A percentile compares a stretch with the other conserved stretches of the same genome.
phyloP scores from a whole-genome alignment of 2,113 vertebrate genomes.

The Oryzias woworae region DNA sequence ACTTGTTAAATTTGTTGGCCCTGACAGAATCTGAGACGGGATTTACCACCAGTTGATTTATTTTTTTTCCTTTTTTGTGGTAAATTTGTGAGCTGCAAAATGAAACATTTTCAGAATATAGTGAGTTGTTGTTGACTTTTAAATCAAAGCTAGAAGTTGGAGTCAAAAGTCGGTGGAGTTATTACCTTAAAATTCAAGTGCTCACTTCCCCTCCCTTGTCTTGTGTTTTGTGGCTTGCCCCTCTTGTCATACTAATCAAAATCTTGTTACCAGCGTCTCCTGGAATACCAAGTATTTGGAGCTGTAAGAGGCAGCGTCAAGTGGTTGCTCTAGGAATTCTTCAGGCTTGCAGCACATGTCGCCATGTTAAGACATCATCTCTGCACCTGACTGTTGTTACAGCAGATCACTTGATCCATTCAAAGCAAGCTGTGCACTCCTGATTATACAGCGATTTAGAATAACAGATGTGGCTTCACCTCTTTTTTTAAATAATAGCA shows the following conservation, averaged over 20 bases:
- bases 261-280: slow-evolving; percentile 43
- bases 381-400: slow-evolving; percentile 23
- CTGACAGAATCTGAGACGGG: too few species aligned
- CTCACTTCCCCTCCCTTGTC: slow-evolving; percentile 9
- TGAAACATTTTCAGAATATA: slow-evolving; percentile 21
- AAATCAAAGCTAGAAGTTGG: slow-evolving; percentile 29
- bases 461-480: slow-evolving; percentile 21
- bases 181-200: slow-evolving; percentile 50
- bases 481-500: slow-evolving; percentile 20
- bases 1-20: too few species aligned
- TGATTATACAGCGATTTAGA: slow-evolving; percentile 11
- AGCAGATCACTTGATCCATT: slow-evolving; percentile 41
- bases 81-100: neutral
- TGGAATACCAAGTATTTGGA: slow-evolving; percentile 50
- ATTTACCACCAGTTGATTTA: too few species aligned
- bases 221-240: slow-evolving; percentile 37
- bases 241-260: slow-evolving; percentile 56
- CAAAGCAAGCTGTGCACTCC: slow-evolving; percentile 31
- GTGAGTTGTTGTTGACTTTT: slow-evolving; percentile 37
- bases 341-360: slow-evolving; percentile 19
- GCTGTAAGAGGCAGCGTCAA: slow-evolving; percentile 31
- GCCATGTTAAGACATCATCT: slow-evolving; percentile 35
- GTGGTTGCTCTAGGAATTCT: slow-evolving; percentile 23
- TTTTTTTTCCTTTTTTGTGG: slow-evolving; percentile 15
- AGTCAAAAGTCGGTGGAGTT: slow-evolving; percentile 43